Percentiles rank a stretch among this genome's conserved stretches.
These are phyloP conservation scores for Scomber japonicus DNA, from an alignment of 2,113 vertebrate species.

Conservation along the genomic window DNA sequence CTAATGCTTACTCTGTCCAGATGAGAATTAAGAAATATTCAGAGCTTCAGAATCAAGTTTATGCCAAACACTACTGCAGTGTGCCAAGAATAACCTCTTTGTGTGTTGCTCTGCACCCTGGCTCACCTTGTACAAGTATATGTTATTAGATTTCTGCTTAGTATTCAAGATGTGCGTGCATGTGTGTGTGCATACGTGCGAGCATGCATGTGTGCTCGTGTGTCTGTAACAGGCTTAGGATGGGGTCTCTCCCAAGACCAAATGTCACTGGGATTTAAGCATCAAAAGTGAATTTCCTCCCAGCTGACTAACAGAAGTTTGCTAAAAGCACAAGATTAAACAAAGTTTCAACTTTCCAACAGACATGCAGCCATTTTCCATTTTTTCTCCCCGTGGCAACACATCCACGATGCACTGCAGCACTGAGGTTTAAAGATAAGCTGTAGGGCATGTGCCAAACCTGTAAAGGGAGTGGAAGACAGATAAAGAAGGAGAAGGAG, in stretches of 20 bases:
- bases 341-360: constrained; percentile 73
- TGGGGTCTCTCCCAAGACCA: constrained; percentile 72
- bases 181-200: background rate
- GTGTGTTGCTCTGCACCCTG: constrained; percentile 73
- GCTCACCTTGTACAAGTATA: constrained; percentile 74
- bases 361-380: constrained; percentile 63
- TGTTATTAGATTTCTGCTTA: constrained; percentile 58
- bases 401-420: constrained; percentile 42
- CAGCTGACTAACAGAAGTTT: constrained; percentile 72
- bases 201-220: constrained; percentile 13
- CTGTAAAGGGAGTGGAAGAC: constrained; percentile 25
- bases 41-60: constrained; percentile 25
- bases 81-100: constrained; percentile 76
- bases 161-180: constrained; percentile 59
- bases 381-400: constrained; percentile 67
- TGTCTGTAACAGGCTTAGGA: constrained; percentile 62
- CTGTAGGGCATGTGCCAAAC: constrained; percentile 72
- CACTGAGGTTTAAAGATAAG: constrained; percentile 72
- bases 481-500: constrained; percentile 6
- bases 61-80: constrained; percentile 58
- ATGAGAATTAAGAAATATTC: constrained; percentile 60
- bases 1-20: constrained; percentile 46
- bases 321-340: constrained; percentile 78
- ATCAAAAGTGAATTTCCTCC: constrained; percentile 70
- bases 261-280: constrained; percentile 80